Percentiles rank a stretch among this genome's conserved stretches.
Evolutionary conservation across 2,113 vertebrate genomes (phyloP).

Genomic region (Crypturellus undulatus): DNA sequence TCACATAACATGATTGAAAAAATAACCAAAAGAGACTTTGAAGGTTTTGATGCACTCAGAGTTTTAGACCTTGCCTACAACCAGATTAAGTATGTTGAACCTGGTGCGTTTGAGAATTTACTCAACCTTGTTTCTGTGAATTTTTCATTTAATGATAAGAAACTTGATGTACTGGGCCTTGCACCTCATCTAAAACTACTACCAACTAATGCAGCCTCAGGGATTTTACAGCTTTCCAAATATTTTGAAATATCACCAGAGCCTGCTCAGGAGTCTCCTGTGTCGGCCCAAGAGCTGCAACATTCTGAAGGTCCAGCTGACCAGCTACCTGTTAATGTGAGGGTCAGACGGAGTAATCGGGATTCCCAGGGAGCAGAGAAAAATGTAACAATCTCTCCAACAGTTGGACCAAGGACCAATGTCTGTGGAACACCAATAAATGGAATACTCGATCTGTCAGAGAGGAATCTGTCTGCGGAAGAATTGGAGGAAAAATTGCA

Average conservation of each 20-base stretch:
- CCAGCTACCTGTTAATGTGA: background rate
- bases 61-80: constrained; percentile 53
- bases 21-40: constrained; percentile 25
- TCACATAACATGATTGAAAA: constrained; percentile 40
- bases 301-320: rapidly evolving
- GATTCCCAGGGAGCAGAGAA: background rate
- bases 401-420: rapidly evolving
- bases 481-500: constrained; percentile 34
- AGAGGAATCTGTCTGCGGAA: background rate
- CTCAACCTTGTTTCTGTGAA: constrained; percentile 15
- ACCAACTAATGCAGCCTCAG: rapidly evolving
- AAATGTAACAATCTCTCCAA: rapidly evolving
- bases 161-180: background rate
- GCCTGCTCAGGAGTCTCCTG: background rate
- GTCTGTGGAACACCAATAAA: background rate
- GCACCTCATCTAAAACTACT: background rate
- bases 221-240: background rate
- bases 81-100: background rate
- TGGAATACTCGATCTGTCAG: background rate
- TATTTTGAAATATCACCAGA: background rate
- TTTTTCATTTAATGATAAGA: constrained; percentile 20
- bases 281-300: rapidly evolving
- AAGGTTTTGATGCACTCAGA: background rate
- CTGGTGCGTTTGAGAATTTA: background rate
- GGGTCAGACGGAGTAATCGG: background rate